Base-by-base conservation (phyloP, 2,888 invertebrate genomes). In the Cantharis lateralis region DNA sequence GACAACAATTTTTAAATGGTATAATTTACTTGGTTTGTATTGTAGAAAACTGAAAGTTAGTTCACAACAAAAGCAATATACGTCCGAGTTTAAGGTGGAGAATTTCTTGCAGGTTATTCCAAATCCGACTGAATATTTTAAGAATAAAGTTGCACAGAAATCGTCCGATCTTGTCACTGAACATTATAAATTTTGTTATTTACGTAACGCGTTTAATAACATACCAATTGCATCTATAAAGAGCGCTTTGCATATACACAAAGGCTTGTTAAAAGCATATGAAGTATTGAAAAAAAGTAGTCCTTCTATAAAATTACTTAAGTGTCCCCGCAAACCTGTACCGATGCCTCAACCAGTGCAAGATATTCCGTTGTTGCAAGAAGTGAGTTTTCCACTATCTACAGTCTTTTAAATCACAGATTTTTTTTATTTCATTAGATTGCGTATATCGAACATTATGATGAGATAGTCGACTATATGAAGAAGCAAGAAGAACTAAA, bases 51-150 rank as follows among this genome's bases (percentile, higher is more conserved):
- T 85, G 70, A 84, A 86, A 78, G 70, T 86, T 16, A 83, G 86
- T 0, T 85, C 89, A 3, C 88, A 89, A 79, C 86, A 87, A 62
- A 85, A 85, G 72, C 87, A 88, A 28, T 90, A 89, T 75, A 89
- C 88, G 0, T 84, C 83, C 0, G 86, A 88, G 4, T 90, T 90
- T 72, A 82, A 86, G 61, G 83, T 89, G 0, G 83, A 87, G 77
- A 83, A 88, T 15, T 91, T 89, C 82, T 77, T 90, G 0, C 83
- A 88, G 71, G 79, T 89, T 9, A 88, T 89, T 81, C 89, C 89
- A 1, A 86, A 90, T 82, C 90, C 90, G 2, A 82, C 85, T 62
- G 75, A 81, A 15, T 82, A 85, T 78, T 87, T 89, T 83, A 78
- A 83, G 2, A 48, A 48, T n/a, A 48, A 0, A n/a, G n/a, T 48